Evolutionary conservation across 1,140 invertebrate species (phyloP), one percentile per base, ranked within the genome.

Genomic region (Acyrthosiphon pisum): DNA sequence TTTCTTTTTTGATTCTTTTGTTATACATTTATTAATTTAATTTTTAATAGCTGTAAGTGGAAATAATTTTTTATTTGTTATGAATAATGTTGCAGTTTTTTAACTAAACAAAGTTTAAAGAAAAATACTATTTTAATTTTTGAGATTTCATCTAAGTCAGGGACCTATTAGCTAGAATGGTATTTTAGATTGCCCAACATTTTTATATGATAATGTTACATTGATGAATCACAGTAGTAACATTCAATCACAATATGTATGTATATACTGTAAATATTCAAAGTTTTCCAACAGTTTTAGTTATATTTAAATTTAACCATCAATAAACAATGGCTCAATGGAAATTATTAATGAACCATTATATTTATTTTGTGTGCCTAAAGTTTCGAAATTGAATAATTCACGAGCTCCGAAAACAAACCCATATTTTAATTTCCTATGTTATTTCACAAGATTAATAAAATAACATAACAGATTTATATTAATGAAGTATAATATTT

Each of bases 321-420:
- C 46, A 88, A 50, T 88, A 88, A 88, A 88, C 86, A 88, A 88
- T 88, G 46, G 37, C 14, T 50, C 37, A 35, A 20, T 50, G 46
- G 46, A 50, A 88, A 88, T 88, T 88, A 88, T 50, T 88, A 88
- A 88, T 88, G 46, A 88, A 50, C 20, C 86, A 88, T 88, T 50
- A 88, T 88, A 50, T 88, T 86, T 88, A 88, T 46, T 87, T 87
- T 48, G 26, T 20, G 23, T 23, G 30, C 30, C 30, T 26, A 50
- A 88, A 88, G 86, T 88, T 88, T 88, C 30, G 8, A 87, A 50
- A 35, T 88, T 88, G n/a, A 88, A 88, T 88, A 50, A 88, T 50
- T 88, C 86, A 88, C n/a, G 46, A 88, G 46, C n/a, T 88, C 50
- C 30, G 30, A 88, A 88, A 88, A 88, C 30, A 88, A 88, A 88